These are phyloP conservation scores for Microtus montanus DNA, from an alignment of 2,113 vertebrate species.

Conservation along the genomic window DNA sequence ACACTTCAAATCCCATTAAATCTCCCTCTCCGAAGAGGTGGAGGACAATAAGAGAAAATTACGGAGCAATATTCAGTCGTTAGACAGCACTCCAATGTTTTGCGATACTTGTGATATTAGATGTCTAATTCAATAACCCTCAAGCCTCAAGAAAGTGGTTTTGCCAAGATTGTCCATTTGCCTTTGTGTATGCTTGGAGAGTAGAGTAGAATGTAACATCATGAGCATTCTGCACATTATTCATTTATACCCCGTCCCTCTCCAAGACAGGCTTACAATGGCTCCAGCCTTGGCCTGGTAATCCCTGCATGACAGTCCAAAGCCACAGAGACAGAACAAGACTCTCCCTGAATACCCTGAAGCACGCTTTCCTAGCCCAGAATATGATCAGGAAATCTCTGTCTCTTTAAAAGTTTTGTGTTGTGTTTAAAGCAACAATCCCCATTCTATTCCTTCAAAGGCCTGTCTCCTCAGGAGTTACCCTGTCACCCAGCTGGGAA, in stretches of 20 bases:
- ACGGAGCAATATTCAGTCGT: background rate
- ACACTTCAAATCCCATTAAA: background rate
- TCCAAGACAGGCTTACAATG: slow-evolving; percentile 51
- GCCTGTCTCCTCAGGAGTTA: background rate
- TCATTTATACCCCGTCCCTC: slow-evolving; percentile 55
- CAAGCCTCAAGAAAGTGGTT: slow-evolving; percentile 32
- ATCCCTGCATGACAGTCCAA: slow-evolving; percentile 48
- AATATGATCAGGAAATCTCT: slow-evolving; percentile 28
- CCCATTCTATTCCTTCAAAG: background rate
- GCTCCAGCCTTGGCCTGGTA: slow-evolving; percentile 10
- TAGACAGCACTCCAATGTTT: background rate
- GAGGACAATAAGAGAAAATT: background rate
- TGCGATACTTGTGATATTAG: background rate
- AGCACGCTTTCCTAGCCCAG: slow-evolving; percentile 42
- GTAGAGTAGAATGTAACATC: slow-evolving; percentile 43
- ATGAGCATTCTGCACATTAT: slow-evolving; percentile 24
- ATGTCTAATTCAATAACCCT: background rate
- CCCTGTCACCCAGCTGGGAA: background rate
- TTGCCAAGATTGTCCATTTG: slow-evolving; percentile 20
- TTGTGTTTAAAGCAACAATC: slow-evolving; percentile 12
- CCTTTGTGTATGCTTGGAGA: slow-evolving; percentile 43
- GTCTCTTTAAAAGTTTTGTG: background rate
- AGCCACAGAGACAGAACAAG: slow-evolving; percentile 34
- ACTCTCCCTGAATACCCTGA: slow-evolving; percentile 46
- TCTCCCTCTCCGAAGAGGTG: background rate